Evolutionary conservation across 1,140 invertebrate genomes (phyloP).

Genomic region (Apis florea): DNA sequence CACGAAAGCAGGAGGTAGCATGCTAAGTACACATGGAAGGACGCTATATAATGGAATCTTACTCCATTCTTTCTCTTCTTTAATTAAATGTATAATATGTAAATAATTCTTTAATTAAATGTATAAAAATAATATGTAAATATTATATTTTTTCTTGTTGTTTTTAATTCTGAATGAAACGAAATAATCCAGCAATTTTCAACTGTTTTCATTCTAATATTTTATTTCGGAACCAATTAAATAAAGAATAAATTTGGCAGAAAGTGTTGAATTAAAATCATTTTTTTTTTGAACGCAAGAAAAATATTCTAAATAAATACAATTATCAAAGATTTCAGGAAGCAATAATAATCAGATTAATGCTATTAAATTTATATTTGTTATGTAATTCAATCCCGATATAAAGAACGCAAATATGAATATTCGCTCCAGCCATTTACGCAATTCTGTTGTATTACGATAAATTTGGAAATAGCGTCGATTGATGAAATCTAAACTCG

Average conservation of each 20-base stretch:
- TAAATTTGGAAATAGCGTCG: conserved; percentile 70
- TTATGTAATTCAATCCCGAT: conserved; percentile 31
- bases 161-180: background rate
- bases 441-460: conserved; percentile 49
- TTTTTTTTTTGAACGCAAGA: background rate
- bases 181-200: no score
- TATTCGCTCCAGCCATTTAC: conserved; percentile 36
- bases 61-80: background rate
- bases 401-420: background rate
- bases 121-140: no score
- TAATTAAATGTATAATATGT: no score
- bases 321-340: background rate
- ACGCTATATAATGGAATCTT: background rate
- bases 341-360: background rate
- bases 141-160: background rate
- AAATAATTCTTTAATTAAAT: no score
- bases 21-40: conserved; percentile 28
- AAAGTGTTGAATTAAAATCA: background rate
- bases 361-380: background rate
- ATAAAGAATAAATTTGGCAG: background rate
- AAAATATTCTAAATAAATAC: no score
- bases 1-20: conserved; percentile 10
- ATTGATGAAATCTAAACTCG: conserved; percentile 76
- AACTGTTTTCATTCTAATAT: background rate
- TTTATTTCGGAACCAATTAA: background rate